Percentiles rank a stretch among this genome's conserved stretches.
phyloP scores from a whole-genome alignment of 2,888 invertebrate genomes.

The Drosophila mulleri region DNA sequence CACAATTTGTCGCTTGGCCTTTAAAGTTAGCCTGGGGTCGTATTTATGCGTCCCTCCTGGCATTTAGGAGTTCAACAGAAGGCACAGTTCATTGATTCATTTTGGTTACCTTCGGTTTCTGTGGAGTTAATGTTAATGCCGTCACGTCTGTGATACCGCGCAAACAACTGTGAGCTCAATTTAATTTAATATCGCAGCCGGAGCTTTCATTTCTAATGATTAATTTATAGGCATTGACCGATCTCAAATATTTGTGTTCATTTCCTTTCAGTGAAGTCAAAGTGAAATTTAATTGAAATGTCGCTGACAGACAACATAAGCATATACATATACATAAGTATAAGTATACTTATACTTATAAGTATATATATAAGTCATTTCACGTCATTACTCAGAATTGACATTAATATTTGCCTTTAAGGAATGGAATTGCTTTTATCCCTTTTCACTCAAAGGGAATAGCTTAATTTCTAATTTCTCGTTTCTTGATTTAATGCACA shows the following conservation, averaged over 20 bases:
- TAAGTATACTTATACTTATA: too few relatives aligned
- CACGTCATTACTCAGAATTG: neutral
- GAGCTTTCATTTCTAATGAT: slow-evolving; percentile 20
- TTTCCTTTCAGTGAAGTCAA: neutral
- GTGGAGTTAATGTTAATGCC: slow-evolving; percentile 20
- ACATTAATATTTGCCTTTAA: neutral
- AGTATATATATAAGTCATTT: neutral
- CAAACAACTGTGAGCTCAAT: slow-evolving; percentile 30
- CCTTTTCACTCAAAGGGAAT: neutral
- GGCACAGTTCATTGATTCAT: slow-evolving; percentile 28
- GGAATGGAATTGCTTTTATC: neutral
- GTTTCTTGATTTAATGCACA: neutral
- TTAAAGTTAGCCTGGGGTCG: slow-evolving; percentile 19
- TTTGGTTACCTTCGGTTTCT: slow-evolving; percentile 1
- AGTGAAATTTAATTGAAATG: slow-evolving; percentile 11
- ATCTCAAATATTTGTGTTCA: slow-evolving; percentile 7
- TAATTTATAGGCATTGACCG: slow-evolving; percentile 20
- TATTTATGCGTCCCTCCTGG: slow-evolving; percentile 5
- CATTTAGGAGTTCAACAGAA: slow-evolving; percentile 18
- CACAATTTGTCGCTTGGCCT: slow-evolving; percentile 13
- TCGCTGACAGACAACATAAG: slow-evolving; percentile 14
- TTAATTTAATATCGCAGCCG: slow-evolving; percentile 26
- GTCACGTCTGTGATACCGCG: slow-evolving; percentile 37
- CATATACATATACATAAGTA: neutral
- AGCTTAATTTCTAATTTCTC: neutral